Percentiles rank a stretch among this genome's conserved stretches.
Evolutionary conservation across 2,113 vertebrate genomes (phyloP).

Genomic region (Orycteropus afer): DNA sequence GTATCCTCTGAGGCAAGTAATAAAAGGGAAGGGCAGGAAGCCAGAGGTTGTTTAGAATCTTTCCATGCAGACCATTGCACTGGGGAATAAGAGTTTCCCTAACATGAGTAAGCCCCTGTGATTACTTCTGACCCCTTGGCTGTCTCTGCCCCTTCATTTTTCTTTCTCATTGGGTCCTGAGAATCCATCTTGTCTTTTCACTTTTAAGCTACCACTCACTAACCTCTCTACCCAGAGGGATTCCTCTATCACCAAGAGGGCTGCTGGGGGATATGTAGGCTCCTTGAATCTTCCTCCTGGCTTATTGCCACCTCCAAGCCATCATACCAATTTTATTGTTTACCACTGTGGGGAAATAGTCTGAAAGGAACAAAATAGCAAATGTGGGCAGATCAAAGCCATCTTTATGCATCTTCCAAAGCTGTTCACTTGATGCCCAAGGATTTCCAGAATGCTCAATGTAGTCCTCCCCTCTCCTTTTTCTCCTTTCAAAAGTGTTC

Average conservation of each 20-base stretch:
- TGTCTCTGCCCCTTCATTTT: not conserved
- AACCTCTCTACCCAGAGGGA: not conserved
- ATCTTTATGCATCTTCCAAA: not conserved
- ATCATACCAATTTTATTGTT: not conserved
- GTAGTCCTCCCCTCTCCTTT: not conserved
- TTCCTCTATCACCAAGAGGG: not conserved
- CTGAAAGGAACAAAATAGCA: not conserved
- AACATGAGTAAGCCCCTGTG: not conserved
- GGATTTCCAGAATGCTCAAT: not conserved
- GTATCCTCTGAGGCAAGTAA: not conserved
- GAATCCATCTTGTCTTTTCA: conserved; percentile 3
- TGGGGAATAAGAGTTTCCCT: not conserved
- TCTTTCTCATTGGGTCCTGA: not conserved
- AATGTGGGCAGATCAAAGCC: not conserved
- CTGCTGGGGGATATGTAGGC: not conserved
- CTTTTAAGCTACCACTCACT: not conserved
- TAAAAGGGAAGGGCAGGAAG: not conserved
- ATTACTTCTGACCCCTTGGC: not conserved
- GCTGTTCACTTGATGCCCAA: not conserved
- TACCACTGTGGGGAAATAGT: not conserved
- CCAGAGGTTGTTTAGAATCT: not conserved
- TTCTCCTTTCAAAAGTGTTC: not conserved
- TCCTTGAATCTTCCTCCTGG: not conserved
- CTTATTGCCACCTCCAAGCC: not conserved
- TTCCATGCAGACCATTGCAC: not conserved